A percentile compares a stretch with the other conserved stretches of the same genome.
These are phyloP conservation scores for Cryptosula pallasiana DNA, from an alignment of 2,888 invertebrate species.

Conservation along the genomic window DNA sequence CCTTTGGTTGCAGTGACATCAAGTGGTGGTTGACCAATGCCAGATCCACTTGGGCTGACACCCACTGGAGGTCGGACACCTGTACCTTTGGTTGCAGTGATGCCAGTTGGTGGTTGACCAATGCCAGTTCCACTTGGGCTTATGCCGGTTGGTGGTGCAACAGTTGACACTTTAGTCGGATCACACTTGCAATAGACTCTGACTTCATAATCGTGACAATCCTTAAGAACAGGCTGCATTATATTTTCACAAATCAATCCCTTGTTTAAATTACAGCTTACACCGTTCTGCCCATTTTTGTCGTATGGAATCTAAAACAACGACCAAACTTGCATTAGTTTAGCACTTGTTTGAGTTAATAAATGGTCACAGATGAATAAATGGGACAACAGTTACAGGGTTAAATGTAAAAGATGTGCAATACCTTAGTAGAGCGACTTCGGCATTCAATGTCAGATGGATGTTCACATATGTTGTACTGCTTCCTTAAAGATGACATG, in stretches of 20 bases:
- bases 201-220: slow-evolving; percentile 78
- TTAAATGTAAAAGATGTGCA: no score
- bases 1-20: background rate
- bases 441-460: background rate
- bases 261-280: slow-evolving; percentile 38
- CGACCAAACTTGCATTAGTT: no score
- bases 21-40: background rate
- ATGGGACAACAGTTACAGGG: no score
- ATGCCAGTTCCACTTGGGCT: background rate
- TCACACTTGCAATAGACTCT: slow-evolving; percentile 57
- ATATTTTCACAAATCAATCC: slow-evolving; percentile 41
- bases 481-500: slow-evolving; percentile 31
- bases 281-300: slow-evolving; percentile 36
- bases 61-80: background rate
- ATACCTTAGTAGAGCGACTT: background rate
- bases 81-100: background rate
- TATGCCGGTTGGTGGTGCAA: background rate
- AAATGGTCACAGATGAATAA: no score
- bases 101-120: background rate
- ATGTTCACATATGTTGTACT: slow-evolving; percentile 37
- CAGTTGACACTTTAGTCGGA: background rate
- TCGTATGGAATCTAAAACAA: background rate
- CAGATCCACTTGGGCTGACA: background rate
- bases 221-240: slow-evolving; percentile 32
- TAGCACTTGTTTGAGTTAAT: no score